Evolutionary conservation across 2,888 invertebrate genomes (phyloP), one percentile per base, ranked within the genome.

Genomic region (Ceratothoa steindachneri): DNA sequence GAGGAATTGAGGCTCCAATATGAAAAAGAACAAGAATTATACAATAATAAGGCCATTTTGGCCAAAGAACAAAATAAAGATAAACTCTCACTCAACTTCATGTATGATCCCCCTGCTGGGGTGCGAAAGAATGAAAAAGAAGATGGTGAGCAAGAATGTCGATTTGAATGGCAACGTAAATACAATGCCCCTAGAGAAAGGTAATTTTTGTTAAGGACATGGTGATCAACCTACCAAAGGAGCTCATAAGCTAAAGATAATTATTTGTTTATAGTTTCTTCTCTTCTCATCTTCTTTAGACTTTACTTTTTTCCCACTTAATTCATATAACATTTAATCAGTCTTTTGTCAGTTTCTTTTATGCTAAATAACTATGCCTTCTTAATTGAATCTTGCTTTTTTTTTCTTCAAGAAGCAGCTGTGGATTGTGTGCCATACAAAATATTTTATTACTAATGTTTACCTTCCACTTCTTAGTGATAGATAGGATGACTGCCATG

Each of bases 141-240:
- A 84, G 93, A 94, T 82, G 93, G 94, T 83, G 97, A 97, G 83
- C 94, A 94, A 0, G 97, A 98, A 82, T 97, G 93, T 83, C 99
- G 98, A 85, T 99, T 99, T 86, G 99, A 99, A 84, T 99, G 99
- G 99, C 99, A 99, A 85, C 88, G 99, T 65, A 98, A 98, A 84
- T 99, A 95, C 51, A 98, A 98, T 87, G 99, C 99, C 3, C 99
- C 99, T 0, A 88, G 99, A 84, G 99, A 99, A 86, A 95, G 87
- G 87, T 88, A 84, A 84, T 85, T 83, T 55, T n/a, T 72, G 67
- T 29, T n/a, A n/a, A n/a, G n/a, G n/a, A n/a, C n/a, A n/a, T n/a
- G n/a, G n/a, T n/a, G n/a, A n/a, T 22, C 51, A 51, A 51, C n/a
- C n/a, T n/a, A n/a, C n/a, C n/a, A n/a, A n/a, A n/a, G n/a, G n/a